Base-by-base conservation (phyloP, 2,113 vertebrate species). In the Cyanoderma ruficeps region DNA sequence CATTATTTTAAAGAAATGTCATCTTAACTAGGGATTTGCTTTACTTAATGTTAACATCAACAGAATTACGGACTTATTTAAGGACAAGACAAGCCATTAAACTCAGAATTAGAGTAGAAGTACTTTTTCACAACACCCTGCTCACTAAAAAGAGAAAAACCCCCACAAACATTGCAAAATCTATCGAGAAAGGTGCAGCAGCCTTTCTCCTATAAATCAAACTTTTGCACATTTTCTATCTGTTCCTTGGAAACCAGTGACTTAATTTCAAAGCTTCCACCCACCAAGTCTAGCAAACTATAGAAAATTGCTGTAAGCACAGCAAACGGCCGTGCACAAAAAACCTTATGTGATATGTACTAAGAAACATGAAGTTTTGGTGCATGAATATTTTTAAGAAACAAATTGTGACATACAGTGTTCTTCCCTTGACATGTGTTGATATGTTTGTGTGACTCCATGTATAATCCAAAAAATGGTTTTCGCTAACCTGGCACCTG, bases 331-430 rank as follows among this genome's bases (percentile, higher is more conserved):
- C 33, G 41, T 86, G 35, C 39, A 50, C 15, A 67, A 88, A 55
- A 77, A 77, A 44, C 16, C 33, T 50, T 63, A 19, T 0, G 5
- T 11, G 18, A n/a, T 30, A 37, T 1, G 4, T 24, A 13, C 47
- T 83, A 41, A 89, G 42, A 83, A 93, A 76, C 4, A 19, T 15
- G n/a, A 60, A 37, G 17, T 49, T 68, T 30, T 63, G 30, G 74
- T 25, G 10, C 15, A 31, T 37, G 3, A 41, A 15, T 47, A 35
- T 49, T 61, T 71, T 41, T 15, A n/a, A 41, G n/a, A 88, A 71
- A 12, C 3, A 44, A 52, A 77, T 52, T 64, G 13, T 9, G 20
- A 42, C 2, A 5, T 28, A 33, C 2, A 53, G 13, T 39, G 55
- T 56, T 79, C 3, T 27, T 35, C 16, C 30, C n/a, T 59, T 75